A percentile compares a stretch with the other conserved stretches of the same genome.
These are phyloP conservation scores for Chamaea fasciata DNA, from an alignment of 2,113 vertebrate genomes.

Conservation along the genomic window DNA sequence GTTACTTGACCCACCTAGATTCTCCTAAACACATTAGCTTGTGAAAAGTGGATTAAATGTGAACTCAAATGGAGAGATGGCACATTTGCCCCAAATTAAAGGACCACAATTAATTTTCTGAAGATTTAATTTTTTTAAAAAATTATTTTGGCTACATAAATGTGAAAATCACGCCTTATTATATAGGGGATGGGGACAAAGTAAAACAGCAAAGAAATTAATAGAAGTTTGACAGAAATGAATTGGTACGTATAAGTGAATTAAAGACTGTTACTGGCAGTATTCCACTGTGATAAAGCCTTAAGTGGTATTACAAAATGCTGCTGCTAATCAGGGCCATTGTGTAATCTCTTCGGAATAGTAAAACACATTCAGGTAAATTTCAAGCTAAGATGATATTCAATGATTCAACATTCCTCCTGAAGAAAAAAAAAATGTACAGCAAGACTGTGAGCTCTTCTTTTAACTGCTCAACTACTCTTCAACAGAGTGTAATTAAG, in stretches of 20 bases:
- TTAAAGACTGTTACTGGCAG: conserved; percentile 76
- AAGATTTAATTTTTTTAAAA: not conserved
- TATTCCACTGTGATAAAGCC: conserved; percentile 62
- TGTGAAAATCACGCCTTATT: conserved; percentile 52
- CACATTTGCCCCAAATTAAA: conserved; percentile 48
- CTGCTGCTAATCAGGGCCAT: conserved; percentile 59
- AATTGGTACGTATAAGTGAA: conserved; percentile 74
- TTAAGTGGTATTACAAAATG: conserved; percentile 73
- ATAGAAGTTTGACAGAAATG: conserved; percentile 71
- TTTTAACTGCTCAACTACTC: conserved; percentile 8
- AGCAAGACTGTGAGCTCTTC: conserved; percentile 9
- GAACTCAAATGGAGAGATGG: conserved; percentile 42
- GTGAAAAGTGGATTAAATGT: conserved; percentile 57
- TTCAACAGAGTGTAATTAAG: conserved; percentile 28
- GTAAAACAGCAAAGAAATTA: conserved; percentile 71
- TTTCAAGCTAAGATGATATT: conserved; percentile 58
- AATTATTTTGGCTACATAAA: conserved; percentile 51
- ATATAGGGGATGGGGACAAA: conserved; percentile 40
- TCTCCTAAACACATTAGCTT: conserved; percentile 45
- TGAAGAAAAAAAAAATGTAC: not conserved
- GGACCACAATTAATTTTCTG: conserved; percentile 49
- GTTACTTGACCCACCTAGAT: not conserved
- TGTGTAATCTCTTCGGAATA: conserved; percentile 46
- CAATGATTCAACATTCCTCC: conserved; percentile 46
- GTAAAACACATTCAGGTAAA: conserved; percentile 58